Evolutionary conservation across 1,140 invertebrate genomes (phyloP), one percentile per base, ranked within the genome.

Genomic region (Drosophila willistoni): DNA sequence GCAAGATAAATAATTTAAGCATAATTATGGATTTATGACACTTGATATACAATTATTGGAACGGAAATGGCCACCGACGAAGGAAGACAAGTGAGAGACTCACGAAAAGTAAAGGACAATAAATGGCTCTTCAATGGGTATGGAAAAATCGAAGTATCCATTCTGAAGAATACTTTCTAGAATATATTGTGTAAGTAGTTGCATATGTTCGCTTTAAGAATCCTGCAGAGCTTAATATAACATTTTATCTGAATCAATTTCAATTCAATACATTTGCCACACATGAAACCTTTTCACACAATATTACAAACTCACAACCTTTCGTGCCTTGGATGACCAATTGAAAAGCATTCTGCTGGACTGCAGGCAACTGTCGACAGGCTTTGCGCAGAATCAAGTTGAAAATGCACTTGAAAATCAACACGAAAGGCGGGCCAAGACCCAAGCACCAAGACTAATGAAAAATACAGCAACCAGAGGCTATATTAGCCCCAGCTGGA

Each of bases 371-470:
- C 39, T 44, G 62, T 44, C 54, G 72, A 79, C 64, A 22, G 44
- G 17, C 44, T 51, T 65, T 69, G 63, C 63, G 68, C 64, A 68
- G 77, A 77, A 73, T 89, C 80, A 80, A 83, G 80, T 82, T 65
- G 68, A 77, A 87, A 87, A 87, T 77, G 79, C 77, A 87, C 80
- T 87, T 89, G 68, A 73, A 65, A 66, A 77, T 83, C 76, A 86
- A 70, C 72, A 73, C 67, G 68, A 81, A 76, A 86, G 82, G 71
- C 82, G 79, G 72, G 66, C 65, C 68, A 39, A 41, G 73, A 61
- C 69, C 77, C 73, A 73, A 75, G 62, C 56, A 42, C 82, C 65
- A 70, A 71, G 76, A 65, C 84, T 77, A 87, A 83, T 89, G 77
- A 80, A 83, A 87, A 74, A 89, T 89, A 71, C 73, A 87, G 60